Evolutionary conservation across 2,888 invertebrate species (phyloP).

Genomic region (Drosophila nr. fundita): DNA sequence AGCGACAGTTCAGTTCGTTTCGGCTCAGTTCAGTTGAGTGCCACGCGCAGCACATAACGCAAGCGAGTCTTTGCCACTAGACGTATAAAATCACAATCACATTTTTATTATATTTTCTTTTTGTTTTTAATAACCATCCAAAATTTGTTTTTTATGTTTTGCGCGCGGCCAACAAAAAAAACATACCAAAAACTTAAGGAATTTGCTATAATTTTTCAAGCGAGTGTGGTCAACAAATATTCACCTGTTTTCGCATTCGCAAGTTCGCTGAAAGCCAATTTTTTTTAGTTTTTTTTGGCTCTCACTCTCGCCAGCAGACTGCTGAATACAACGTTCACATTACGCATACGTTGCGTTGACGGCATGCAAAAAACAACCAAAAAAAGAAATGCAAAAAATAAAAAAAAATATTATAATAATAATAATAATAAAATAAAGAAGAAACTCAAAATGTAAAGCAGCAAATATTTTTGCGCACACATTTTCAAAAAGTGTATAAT

Average conservation of each 20-base stretch:
- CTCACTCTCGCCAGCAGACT: conserved; percentile 2
- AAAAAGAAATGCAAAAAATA: conserved; percentile 11
- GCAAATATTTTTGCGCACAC: conserved; percentile 57
- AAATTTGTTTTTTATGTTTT: conserved; percentile 67
- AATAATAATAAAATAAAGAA: conserved; percentile 38
- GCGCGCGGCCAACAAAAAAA: conserved; percentile 29
- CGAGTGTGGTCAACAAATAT: conserved; percentile 57
- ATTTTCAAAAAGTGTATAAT: conserved; percentile 55
- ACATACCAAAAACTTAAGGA: conserved; percentile 23
- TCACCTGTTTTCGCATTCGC: conserved; percentile 69
- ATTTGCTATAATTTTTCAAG: conserved; percentile 52
- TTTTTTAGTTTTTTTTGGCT: background rate
- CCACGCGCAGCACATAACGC: conserved; percentile 48
- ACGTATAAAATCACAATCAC: conserved; percentile 56
- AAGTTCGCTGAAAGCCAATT: conserved; percentile 59
- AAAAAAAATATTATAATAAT: conserved; percentile 14
- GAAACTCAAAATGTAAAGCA: conserved; percentile 69
- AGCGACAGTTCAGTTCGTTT: conserved; percentile 33
- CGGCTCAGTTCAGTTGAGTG: conserved; percentile 46
- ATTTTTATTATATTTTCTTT: conserved; percentile 15
- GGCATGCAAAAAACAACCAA: conserved; percentile 32
- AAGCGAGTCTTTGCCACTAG: conserved; percentile 39
- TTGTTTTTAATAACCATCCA: conserved; percentile 18
- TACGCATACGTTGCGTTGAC: conserved; percentile 76
- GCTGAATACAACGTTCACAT: conserved; percentile 60